Evolutionary conservation across 2,797 vertebrate genomes (phyloP).

Genomic region (Pteropus rufus): DNA sequence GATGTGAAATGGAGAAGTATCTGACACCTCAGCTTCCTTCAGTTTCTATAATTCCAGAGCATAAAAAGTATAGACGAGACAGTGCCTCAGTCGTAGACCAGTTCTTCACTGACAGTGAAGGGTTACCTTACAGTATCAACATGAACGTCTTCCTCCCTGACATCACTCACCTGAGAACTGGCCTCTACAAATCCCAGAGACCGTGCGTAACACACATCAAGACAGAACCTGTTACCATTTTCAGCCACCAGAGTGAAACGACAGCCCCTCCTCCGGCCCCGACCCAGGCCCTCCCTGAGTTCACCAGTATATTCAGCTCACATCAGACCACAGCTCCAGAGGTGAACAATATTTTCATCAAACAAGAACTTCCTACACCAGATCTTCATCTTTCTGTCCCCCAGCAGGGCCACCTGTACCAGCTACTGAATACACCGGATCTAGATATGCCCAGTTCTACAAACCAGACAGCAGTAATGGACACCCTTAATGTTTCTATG

Average conservation of each 20-base stretch:
- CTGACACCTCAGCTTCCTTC: conserved; percentile 86
- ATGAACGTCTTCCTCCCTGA: conserved; percentile 97
- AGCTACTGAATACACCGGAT: conserved; percentile 93
- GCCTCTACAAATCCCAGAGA: conserved; percentile 91
- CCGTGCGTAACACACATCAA: conserved; percentile 90
- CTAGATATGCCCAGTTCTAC: conserved; percentile 89
- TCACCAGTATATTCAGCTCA: conserved; percentile 90
- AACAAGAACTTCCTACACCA: conserved; percentile 93
- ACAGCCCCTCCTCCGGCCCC: conserved; percentile 74
- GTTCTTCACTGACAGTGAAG: conserved; percentile 92
- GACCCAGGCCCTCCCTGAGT: conserved; percentile 87
- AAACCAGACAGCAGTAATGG: conserved; percentile 86
- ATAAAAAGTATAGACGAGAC: conserved; percentile 91
- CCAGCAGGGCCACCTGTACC: conserved; percentile 93
- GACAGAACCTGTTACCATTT: conserved; percentile 89
- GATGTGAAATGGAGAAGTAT: conserved; percentile 95
- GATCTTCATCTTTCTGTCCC: conserved; percentile 88
- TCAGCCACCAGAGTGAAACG: conserved; percentile 89
- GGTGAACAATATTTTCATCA: conserved; percentile 90
- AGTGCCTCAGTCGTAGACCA: conserved; percentile 89
- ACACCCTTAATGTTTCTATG: conserved; percentile 87
- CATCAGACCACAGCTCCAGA: conserved; percentile 84
- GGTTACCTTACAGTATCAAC: conserved; percentile 95
- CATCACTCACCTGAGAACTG: conserved; percentile 92
- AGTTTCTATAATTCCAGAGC: conserved; percentile 83